phyloP scores from a whole-genome alignment of 2,888 invertebrate species.

The Lasioglossum villosulum region DNA sequence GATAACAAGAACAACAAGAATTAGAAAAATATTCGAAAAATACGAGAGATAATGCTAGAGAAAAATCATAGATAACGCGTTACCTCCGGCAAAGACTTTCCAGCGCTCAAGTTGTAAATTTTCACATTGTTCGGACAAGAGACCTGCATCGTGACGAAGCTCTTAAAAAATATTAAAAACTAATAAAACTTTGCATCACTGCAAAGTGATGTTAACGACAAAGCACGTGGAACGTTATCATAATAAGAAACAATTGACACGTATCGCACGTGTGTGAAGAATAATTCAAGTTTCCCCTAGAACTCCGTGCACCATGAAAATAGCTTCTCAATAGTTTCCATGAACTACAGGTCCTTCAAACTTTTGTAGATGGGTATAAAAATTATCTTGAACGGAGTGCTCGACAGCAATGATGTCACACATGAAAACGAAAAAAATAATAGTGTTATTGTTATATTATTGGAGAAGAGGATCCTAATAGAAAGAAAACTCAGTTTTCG shows the following conservation, averaged over 20 bases:
- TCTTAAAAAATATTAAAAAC: constrained; percentile 2
- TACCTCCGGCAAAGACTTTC: constrained; percentile 98
- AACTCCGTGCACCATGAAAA: too few relatives aligned
- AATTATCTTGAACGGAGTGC: too few relatives aligned
- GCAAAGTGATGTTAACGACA: neutral
- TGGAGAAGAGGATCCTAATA: neutral
- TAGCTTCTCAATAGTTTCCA: too few relatives aligned
- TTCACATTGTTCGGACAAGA: constrained; percentile 97
- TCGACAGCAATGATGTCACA: too few relatives aligned
- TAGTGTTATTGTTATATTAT: neutral
- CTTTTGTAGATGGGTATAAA: too few relatives aligned
- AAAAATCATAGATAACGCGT: constrained; percentile 70
- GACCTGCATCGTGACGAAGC: constrained; percentile 90
- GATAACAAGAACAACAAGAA: neutral
- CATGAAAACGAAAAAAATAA: too few relatives aligned
- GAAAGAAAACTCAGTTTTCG: neutral
- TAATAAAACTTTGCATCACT: constrained; percentile 1
- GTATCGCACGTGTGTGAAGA: neutral
- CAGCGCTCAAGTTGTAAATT: constrained; percentile 98
- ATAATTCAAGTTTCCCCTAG: neutral
- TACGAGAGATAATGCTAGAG: constrained; percentile 19
- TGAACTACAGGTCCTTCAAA: too few relatives aligned
- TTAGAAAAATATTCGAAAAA: constrained; percentile 42
- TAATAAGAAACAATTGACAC: constrained; percentile 4
- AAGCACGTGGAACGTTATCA: constrained; percentile 33